These are phyloP conservation scores for Yasuhikotakia modesta DNA, from an alignment of 2,797 vertebrate species.

Conservation along the genomic window DNA sequence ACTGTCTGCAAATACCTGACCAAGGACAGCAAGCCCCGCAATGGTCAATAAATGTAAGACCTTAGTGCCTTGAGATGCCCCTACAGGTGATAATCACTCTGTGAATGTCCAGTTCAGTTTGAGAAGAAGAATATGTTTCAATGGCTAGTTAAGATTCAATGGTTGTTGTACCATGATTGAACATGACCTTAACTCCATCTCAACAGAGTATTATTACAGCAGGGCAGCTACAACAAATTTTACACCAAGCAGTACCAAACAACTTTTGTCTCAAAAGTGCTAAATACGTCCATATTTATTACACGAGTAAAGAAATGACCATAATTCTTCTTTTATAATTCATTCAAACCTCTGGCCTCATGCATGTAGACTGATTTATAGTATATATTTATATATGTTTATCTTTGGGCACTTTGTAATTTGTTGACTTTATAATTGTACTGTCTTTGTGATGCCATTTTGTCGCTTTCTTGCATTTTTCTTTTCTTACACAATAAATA, in stretches of 20 bases:
- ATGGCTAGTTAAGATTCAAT: not conserved
- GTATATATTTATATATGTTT: not conserved
- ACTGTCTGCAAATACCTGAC: constrained; percentile 79
- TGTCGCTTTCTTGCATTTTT: not conserved
- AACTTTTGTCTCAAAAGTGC: not conserved
- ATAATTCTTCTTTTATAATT: not conserved
- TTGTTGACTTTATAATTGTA: too few species aligned
- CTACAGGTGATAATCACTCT: not conserved
- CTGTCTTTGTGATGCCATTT: not conserved
- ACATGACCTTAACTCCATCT: not conserved
- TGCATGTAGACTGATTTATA: not conserved
- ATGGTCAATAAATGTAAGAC: constrained; percentile 33
- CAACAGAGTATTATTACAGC: not conserved
- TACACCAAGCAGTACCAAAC: constrained; percentile 19
- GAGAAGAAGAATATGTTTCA: not conserved
- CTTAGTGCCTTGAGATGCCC: constrained; percentile 8
- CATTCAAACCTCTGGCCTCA: not conserved
- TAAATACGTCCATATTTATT: constrained; percentile 9
- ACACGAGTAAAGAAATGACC: constrained; percentile 14
- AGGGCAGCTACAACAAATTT: not conserved
- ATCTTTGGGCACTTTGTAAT: constrained; percentile 44
- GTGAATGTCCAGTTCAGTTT: not conserved
- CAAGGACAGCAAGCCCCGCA: constrained; percentile 8
- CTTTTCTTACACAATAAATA: not conserved
- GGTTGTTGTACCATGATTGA: constrained; percentile 9